A percentile compares a stretch with the other conserved stretches of the same genome.
Evolutionary conservation across 2,797 vertebrate species (phyloP).

Genomic region (Cottoperca gobio): DNA sequence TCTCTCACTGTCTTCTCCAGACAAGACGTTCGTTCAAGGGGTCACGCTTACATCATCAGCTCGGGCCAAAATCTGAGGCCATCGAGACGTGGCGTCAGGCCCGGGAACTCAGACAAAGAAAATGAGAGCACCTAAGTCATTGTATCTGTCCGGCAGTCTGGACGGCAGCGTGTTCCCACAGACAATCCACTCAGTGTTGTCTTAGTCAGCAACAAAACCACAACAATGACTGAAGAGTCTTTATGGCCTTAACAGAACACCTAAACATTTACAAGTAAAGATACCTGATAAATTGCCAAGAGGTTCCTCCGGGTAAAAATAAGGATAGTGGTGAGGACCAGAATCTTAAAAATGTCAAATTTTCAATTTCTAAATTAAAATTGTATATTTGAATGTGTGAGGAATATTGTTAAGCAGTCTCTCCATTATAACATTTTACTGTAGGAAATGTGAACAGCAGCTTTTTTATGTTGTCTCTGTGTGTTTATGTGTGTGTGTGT

Average conservation of each 20-base stretch:
- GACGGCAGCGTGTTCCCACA: conserved; percentile 64
- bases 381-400: neutral
- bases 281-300: neutral
- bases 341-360: neutral
- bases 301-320: neutral
- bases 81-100: conserved; percentile 77
- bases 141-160: conserved; percentile 70
- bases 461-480: conserved; percentile 35
- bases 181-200: conserved; percentile 71
- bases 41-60: conserved; percentile 64
- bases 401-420: neutral
- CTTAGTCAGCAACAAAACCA: conserved; percentile 64
- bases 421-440: conserved; percentile 32
- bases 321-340: neutral
- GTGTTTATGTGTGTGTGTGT: conserved; percentile 7
- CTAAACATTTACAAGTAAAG: conserved; percentile 5
- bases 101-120: conserved; percentile 71
- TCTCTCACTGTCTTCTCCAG: conserved; percentile 47
- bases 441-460: conserved; percentile 48
- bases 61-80: conserved; percentile 54
- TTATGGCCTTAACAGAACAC: conserved; percentile 3
- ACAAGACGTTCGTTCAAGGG: conserved; percentile 55
- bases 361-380: neutral
- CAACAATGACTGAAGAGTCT: conserved; percentile 45
- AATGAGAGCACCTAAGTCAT: conserved; percentile 73